Conservation (phyloP, 64 coral and sea anemone genomes). For the Dendronephthya gigantea region DNA sequence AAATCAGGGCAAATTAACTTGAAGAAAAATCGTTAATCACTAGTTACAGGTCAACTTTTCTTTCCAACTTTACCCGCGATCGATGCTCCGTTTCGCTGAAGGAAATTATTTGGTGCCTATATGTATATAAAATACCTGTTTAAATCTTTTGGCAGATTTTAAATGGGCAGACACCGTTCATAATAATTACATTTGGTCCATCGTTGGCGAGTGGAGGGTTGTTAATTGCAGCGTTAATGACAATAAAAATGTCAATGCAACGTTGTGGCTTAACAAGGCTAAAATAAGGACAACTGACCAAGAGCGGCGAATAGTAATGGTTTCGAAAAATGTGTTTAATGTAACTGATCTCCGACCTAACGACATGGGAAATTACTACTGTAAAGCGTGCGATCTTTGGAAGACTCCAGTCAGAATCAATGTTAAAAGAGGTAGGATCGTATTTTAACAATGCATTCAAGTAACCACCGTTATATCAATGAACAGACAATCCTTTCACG, state of each 20-base stretch:
- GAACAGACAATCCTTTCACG: too few species aligned
- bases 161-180: background rate
- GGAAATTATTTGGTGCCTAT: too few species aligned
- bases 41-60: too few species aligned
- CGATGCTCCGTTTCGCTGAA: too few species aligned
- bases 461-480: too few species aligned
- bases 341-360: background rate
- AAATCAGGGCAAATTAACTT: too few species aligned
- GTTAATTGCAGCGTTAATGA: background rate
- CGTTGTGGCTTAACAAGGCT: background rate
- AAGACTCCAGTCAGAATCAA: background rate
- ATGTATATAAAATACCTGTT: too few species aligned
- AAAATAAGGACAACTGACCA: background rate
- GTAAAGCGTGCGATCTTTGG: background rate
- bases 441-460: too few species aligned
- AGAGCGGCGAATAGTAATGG: background rate
- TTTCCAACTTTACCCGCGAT: too few species aligned
- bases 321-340: background rate
- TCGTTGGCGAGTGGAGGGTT: background rate
- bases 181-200: background rate
- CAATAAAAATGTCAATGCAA: background rate
- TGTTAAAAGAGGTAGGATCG: background rate
- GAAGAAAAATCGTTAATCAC: too few species aligned
- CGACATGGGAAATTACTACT: background rate
- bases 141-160: too few species aligned